A percentile compares a stretch with the other conserved stretches of the same genome.
Evolutionary conservation across 2,888 invertebrate genomes (phyloP).

Genomic region (Sarcophaga variegata): DNA sequence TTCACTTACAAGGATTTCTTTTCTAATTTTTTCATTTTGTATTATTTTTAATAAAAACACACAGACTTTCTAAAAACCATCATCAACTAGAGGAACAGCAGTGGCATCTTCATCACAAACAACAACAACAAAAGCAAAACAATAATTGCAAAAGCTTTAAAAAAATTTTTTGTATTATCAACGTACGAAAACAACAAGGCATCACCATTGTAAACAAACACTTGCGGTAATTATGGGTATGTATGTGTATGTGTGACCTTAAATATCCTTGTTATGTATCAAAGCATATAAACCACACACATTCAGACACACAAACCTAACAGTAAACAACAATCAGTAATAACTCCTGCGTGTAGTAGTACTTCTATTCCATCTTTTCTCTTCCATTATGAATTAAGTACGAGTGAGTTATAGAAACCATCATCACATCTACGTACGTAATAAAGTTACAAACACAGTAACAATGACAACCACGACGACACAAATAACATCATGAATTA

Average conservation of each 20-base stretch:
- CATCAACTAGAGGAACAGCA: constrained; percentile 22
- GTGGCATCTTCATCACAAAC: constrained; percentile 20
- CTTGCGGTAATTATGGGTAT: not conserved
- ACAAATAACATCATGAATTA: constrained; percentile 73
- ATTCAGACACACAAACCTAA: not conserved
- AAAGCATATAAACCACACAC: constrained; percentile 21
- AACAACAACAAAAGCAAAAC: constrained; percentile 7
- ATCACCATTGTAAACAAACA: constrained; percentile 16
- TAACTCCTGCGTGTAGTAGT: constrained; percentile 12
- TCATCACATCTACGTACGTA: constrained; percentile 71
- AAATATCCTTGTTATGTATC: constrained; percentile 41
- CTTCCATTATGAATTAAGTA: not conserved
- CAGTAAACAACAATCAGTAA: not conserved
- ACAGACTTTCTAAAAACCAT: constrained; percentile 45
- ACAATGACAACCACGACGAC: constrained; percentile 51
- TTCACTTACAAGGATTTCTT: constrained; percentile 45
- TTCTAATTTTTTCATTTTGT: constrained; percentile 3
- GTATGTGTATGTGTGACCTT: not conserved
- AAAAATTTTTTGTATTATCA: not conserved
- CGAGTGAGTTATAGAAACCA: constrained; percentile 65
- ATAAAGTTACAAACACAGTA: constrained; percentile 70
- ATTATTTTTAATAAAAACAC: constrained; percentile 24
- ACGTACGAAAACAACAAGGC: not conserved
- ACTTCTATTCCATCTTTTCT: constrained; percentile 61
- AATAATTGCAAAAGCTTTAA: constrained; percentile 32